These are phyloP conservation scores for Teleopsis dalmanni DNA, from an alignment of 1,140 invertebrate species.

Conservation along the genomic window DNA sequence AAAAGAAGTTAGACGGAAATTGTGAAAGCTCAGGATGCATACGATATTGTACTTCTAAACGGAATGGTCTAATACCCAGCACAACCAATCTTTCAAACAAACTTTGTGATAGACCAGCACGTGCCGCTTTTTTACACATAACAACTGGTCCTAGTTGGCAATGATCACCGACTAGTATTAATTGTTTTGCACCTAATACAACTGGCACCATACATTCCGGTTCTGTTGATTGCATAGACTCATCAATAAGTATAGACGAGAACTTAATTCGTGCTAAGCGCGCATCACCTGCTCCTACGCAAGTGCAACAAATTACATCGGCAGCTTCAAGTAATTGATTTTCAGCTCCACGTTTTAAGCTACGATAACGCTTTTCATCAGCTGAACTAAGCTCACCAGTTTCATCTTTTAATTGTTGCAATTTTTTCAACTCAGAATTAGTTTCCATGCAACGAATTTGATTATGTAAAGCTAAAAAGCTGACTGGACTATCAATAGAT, in stretches of 20 bases:
- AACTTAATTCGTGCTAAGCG: slow-evolving; percentile 87
- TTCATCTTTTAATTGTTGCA: slow-evolving; percentile 95
- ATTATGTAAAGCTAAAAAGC: slow-evolving; percentile 94
- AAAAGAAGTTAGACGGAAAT: slow-evolving; percentile 99
- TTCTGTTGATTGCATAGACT: slow-evolving; percentile 94
- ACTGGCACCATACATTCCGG: slow-evolving; percentile 99
- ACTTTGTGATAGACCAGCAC: slow-evolving; percentile 93
- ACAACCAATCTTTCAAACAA: slow-evolving; percentile 96
- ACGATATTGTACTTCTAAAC: slow-evolving; percentile 96
- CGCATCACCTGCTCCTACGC: slow-evolving; percentile 96
- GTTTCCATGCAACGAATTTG: slow-evolving; percentile 92
- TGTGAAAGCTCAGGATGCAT: slow-evolving; percentile 97
- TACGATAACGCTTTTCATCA: slow-evolving; percentile 91
- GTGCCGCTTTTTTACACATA: slow-evolving; percentile 98
- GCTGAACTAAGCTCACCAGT: slow-evolving; percentile 88
- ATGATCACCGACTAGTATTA: slow-evolving; percentile 97
- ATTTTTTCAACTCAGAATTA: slow-evolving; percentile 84
- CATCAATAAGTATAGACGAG: slow-evolving; percentile 96
- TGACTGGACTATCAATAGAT: slow-evolving; percentile 95
- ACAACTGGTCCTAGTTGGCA: slow-evolving; percentile 97
- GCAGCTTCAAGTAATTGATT: slow-evolving; percentile 89
- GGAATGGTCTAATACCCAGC: slow-evolving; percentile 88
- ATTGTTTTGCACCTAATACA: slow-evolving; percentile 89
- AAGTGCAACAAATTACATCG: slow-evolving; percentile 98
- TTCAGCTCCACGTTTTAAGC: slow-evolving; percentile 86